Conservation (phyloP, 2,888 invertebrate species). For the Diarsia brunnea region DNA sequence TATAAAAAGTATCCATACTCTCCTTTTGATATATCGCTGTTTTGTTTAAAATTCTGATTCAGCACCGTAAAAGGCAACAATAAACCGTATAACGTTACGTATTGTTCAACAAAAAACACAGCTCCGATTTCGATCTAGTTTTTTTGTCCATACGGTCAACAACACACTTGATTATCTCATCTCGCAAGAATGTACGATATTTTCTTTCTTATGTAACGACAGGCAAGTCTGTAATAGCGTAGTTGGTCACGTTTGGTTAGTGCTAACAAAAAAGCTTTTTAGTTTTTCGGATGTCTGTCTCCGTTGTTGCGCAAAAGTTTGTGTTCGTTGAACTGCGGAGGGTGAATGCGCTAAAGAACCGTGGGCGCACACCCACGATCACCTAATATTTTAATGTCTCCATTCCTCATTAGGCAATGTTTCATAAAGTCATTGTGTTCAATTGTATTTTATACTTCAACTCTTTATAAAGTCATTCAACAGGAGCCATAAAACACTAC, state of each 20-base stretch:
- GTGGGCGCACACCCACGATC: conserved; percentile 77
- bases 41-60: conserved; percentile 54
- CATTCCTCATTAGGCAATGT: conserved; percentile 52
- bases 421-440: conserved; percentile 36
- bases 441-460: conserved; percentile 4
- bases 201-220: conserved; percentile 53
- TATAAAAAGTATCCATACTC: conserved; percentile 42
- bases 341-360: conserved; percentile 76
- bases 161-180: conserved; percentile 51
- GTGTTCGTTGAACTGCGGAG: conserved; percentile 76
- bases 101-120: conserved; percentile 62
- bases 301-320: conserved; percentile 68
- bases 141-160: conserved; percentile 62
- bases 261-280: conserved; percentile 54
- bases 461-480: not conserved
- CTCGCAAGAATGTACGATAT: conserved; percentile 50
- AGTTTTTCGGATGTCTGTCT: conserved; percentile 66
- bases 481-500: not conserved
- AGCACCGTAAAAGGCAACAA: conserved; percentile 33
- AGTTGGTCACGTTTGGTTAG: conserved; percentile 44
- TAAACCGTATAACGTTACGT: conserved; percentile 62
- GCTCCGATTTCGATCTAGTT: conserved; percentile 69
- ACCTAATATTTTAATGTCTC: conserved; percentile 69
- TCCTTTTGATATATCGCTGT: conserved; percentile 50
- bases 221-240: conserved; percentile 42